Evolutionary conservation across 2,797 vertebrate genomes (phyloP), one percentile per base, ranked within the genome.

Genomic region (Argentina silus): DNA sequence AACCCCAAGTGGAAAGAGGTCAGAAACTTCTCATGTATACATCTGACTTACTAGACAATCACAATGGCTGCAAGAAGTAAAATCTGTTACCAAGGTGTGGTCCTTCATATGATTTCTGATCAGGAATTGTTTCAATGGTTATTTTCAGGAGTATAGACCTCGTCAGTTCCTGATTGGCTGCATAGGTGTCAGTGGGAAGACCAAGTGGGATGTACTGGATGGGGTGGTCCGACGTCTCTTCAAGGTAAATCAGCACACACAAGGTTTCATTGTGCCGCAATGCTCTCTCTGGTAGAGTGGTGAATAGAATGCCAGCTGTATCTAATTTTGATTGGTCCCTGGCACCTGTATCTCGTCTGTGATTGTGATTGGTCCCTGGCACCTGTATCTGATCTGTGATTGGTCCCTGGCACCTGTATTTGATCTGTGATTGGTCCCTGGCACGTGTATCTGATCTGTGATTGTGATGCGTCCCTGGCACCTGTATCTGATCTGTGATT

Each of bases 171-270:
- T 96, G 59, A 93, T 96, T 67, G 95, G 95, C 78, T 95, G 93
- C 85, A 96, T 96, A 7, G 94, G 95, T 11, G 93, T 96, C 56
- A 96, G 95, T 51, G 95, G 95, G 69, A 96, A 95, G 85, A 96
- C 95, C 50, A 96, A 95, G 66, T 96, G 95, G 95, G 95, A 96
- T 17, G 94, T 96, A 1, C 89, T 96, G 69, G 95, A 96, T 48
- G 95, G 95, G 9, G 95, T 96, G 51, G 95, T 96, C 0, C 90
- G 93, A 4, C 90, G 95, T 1, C 82, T 96, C 1, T 96, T 96
- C 50, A 96, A 96, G 94, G 95, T 96, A 81, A 9, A 45, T 6
- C 23, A 7, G 7, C 21, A 61, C 10, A 15, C 23, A 15, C 3
- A 15, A 27, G 15, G 6, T 7, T 15, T 15, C 51, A n/a, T 53